Evolutionary conservation across 2,888 invertebrate genomes (phyloP), one percentile per base, ranked within the genome.

Genomic region (Escarpia spicata): DNA sequence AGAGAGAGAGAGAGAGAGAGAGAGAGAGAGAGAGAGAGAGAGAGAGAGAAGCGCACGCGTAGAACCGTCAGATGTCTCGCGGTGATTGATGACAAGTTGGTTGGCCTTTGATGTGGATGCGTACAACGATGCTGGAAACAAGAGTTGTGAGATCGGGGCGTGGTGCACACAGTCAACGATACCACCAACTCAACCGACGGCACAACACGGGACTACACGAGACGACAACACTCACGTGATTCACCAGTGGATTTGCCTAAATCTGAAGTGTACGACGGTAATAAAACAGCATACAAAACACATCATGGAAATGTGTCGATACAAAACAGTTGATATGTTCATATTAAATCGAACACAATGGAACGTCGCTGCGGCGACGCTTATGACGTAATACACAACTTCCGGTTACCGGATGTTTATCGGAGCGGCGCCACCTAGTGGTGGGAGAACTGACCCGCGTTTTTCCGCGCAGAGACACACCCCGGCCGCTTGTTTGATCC

Each of bases 241-340:
- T 75, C 19, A 75, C 75, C 19, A 75, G 26, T 75, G 26, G 75
- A 75, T 75, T 75, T 75, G 19, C 75, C 75, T 75, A 75, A 75
- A 26, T 75, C 75, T 75, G 75, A 75, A 75, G 19, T 75, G 15
- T 15, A 9, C 52, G 52, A 75, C n/a, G 75, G 19, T 26, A 75
- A 75, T 6, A 91, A 91, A 6, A 43, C 43, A 91, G 91, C 91
- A 37, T 91, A 91, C 91, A 91, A 43, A 91, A 44, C 43, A 91
- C 43, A 91, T 91, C 37, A 91, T 37, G 19, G 43, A 91, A 91
- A 91, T 91, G 91, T 91, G 43, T 19, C 91, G 44, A 43, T 91
- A 91, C 91, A 44, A 43, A 44, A 91, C 43, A 43, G 91, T 43
- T 91, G 44, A 91, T 91, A 91, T 91, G 44, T 91, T 43, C 43